Conservation (phyloP, 2,113 vertebrate species). For the Seriola dumerili region DNA sequence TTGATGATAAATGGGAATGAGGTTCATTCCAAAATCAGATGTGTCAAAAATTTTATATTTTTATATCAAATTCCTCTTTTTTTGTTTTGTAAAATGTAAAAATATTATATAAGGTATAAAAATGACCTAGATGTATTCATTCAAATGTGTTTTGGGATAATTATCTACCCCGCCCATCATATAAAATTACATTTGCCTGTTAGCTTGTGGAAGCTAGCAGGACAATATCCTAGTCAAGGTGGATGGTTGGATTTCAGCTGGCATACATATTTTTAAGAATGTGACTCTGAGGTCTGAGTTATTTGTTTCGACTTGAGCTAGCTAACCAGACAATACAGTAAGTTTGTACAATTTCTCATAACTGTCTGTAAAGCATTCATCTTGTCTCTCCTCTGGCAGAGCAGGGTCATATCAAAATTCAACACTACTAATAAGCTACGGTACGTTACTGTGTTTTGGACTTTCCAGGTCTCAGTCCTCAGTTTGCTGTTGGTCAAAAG, state of each 20-base stretch:
- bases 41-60: background rate
- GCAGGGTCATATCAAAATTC: too few species aligned
- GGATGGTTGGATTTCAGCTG: background rate
- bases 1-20: constrained; percentile 57
- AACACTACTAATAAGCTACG: too few species aligned
- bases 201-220: background rate
- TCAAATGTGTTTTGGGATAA: background rate
- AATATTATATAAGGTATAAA: background rate
- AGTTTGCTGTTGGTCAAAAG: too few species aligned
- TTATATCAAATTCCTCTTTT: background rate
- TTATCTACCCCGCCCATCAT: background rate
- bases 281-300: background rate
- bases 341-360: too few species aligned
- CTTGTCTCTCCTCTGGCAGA: too few species aligned
- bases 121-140: background rate
- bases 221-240: background rate
- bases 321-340: too few species aligned
- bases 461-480: too few species aligned
- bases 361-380: too few species aligned
- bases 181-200: too few species aligned
- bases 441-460: too few species aligned
- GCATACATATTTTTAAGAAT: background rate
- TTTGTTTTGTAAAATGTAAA: background rate
- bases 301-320: too few species aligned
- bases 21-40: constrained; percentile 22